A percentile compares a stretch with the other conserved stretches of the same genome.
Evolutionary conservation across 2,888 invertebrate species (phyloP).

Genomic region (Cerceris ruficornis): DNA sequence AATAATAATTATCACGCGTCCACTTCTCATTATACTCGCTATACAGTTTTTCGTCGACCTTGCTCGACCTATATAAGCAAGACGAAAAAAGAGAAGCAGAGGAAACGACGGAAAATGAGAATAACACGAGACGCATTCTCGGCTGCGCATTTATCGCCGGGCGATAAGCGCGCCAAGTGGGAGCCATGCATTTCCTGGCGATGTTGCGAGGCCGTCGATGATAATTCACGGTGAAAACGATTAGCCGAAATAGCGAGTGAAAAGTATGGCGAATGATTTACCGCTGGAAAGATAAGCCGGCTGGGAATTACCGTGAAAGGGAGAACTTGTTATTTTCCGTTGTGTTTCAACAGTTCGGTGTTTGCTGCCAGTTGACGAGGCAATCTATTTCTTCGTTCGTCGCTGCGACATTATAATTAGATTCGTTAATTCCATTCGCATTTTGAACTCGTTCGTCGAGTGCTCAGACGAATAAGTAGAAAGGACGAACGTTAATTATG

Average conservation of each 20-base stretch:
- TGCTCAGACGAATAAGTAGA: neutral
- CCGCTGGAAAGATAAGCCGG: neutral
- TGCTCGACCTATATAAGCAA: too few species aligned
- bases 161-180: slow-evolving; percentile 10
- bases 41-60: too few species aligned
- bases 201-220: neutral
- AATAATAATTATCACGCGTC: too few species aligned
- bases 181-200: slow-evolving; percentile 29
- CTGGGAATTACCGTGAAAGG: neutral
- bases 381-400: slow-evolving; percentile 45
- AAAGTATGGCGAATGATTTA: slow-evolving; percentile 3
- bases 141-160: too few species aligned
- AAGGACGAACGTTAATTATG: neutral
- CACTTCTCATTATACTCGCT: too few species aligned
- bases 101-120: too few species aligned
- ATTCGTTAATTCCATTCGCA: slow-evolving; percentile 17
- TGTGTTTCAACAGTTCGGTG: slow-evolving; percentile 22
- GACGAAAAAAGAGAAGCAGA: too few species aligned
- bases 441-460: slow-evolving; percentile 5
- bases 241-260: neutral
- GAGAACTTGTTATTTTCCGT: slow-evolving; percentile 6
- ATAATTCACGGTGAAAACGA: neutral
- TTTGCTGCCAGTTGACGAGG: slow-evolving; percentile 8
- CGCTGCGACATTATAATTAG: slow-evolving; percentile 36
- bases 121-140: too few species aligned